Conservation (phyloP, 2,113 vertebrate genomes). For the Syngnathus floridae region DNA sequence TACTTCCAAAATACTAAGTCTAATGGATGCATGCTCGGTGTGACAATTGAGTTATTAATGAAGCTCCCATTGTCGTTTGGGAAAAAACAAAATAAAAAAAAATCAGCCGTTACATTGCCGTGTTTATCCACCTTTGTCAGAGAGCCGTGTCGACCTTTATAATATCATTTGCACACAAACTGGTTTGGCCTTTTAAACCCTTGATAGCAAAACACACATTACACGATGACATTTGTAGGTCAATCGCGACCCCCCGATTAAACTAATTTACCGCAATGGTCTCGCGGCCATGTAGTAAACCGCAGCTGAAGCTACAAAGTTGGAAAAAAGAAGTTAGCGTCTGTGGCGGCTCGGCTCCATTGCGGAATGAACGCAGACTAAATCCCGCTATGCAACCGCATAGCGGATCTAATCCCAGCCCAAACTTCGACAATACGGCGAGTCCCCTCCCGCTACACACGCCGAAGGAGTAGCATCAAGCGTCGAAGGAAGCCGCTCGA, state of each 20-base stretch:
- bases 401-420: conserved; percentile 26
- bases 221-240: not conserved
- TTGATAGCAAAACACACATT: not conserved
- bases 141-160: conserved; percentile 30
- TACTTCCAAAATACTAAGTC: conserved; percentile 11
- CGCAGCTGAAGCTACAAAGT: conserved; percentile 46
- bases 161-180: conserved; percentile 25
- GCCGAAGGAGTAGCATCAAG: conserved; percentile 9
- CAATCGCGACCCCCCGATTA: not conserved
- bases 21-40: conserved; percentile 9
- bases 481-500: conserved; percentile 14
- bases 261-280: conserved; percentile 17
- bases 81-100: not conserved
- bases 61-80: conserved; percentile 5
- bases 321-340: conserved; percentile 53
- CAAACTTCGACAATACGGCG: conserved; percentile 37
- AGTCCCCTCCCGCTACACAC: conserved; percentile 2
- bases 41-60: conserved; percentile 8
- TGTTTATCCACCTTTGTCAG: conserved; percentile 28
- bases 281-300: not conserved
- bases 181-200: conserved; percentile 15
- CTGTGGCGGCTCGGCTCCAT: conserved; percentile 20
- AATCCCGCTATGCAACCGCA: conserved; percentile 39
- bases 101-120: conserved; percentile 1
- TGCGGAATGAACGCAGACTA: conserved; percentile 14